Evolutionary conservation across 2,888 invertebrate genomes (phyloP).

Genomic region (Sialis fuliginosa): DNA sequence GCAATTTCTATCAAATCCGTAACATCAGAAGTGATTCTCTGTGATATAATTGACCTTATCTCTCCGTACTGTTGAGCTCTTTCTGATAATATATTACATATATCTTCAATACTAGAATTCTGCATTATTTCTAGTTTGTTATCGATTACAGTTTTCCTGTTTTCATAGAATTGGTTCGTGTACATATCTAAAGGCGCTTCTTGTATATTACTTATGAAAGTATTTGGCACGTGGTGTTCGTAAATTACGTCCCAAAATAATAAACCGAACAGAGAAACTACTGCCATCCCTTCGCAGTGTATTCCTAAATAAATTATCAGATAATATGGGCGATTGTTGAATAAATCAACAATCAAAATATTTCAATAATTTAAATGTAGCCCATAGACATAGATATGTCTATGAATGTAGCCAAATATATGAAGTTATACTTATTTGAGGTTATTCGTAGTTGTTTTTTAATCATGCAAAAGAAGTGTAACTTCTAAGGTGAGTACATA

Average conservation of each 20-base stretch:
- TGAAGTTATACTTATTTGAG: too few species aligned
- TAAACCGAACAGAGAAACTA: slow-evolving; percentile 41
- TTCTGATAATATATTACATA: slow-evolving; percentile 26
- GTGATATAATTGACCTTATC: slow-evolving; percentile 13
- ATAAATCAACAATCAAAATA: neutral
- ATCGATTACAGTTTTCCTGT: slow-evolving; percentile 40
- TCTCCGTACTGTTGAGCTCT: slow-evolving; percentile 28
- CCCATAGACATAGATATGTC: too few species aligned
- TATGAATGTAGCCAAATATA: too few species aligned
- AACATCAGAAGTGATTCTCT: slow-evolving; percentile 21
- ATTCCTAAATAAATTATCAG: slow-evolving; percentile 26
- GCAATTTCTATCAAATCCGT: slow-evolving; percentile 26
- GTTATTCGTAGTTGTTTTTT: too few species aligned
- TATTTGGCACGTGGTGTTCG: slow-evolving; percentile 28
- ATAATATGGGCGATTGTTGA: neutral
- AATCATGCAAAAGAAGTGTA: too few species aligned
- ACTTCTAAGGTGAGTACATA: too few species aligned
- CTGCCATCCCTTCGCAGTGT: slow-evolving; percentile 55
- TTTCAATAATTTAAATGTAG: neutral
- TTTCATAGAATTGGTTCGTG: slow-evolving; percentile 43
- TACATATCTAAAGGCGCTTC: slow-evolving; percentile 54
- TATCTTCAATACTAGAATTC: slow-evolving; percentile 21
- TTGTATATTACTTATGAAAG: slow-evolving; percentile 49
- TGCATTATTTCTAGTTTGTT: slow-evolving; percentile 26
- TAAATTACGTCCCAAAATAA: slow-evolving; percentile 71